Evolutionary conservation across 2,888 invertebrate genomes (phyloP).

Genomic region (Resseliella maxima): DNA sequence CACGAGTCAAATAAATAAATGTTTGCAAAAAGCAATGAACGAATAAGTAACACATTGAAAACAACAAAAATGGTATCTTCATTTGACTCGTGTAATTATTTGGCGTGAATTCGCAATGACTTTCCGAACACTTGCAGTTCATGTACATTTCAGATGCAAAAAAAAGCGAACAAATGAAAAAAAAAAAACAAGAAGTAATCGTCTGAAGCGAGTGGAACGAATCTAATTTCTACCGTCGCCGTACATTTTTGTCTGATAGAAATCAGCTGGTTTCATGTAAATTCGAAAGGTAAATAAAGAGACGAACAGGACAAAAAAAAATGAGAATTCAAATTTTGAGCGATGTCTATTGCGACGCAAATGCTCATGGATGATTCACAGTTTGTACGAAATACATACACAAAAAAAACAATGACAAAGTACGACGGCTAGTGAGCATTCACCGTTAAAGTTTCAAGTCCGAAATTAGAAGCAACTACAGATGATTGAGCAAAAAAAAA

Average conservation of each 20-base stretch:
- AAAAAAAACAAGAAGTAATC: background rate
- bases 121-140: constrained; percentile 4
- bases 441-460: constrained; percentile 14
- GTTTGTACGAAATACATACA: background rate
- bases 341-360: background rate
- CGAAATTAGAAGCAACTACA: constrained; percentile 6
- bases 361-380: constrained; percentile 19
- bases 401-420: background rate
- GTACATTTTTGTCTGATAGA: background rate
- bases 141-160: background rate
- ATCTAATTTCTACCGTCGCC: constrained; percentile 25
- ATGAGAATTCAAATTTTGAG: background rate
- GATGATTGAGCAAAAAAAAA: background rate
- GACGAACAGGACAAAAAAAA: background rate
- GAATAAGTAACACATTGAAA: background rate
- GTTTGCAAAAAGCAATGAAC: constrained; percentile 17
- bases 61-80: background rate
- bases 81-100: background rate
- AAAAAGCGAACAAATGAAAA: background rate
- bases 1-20: background rate
- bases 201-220: constrained; percentile 21
- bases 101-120: constrained; percentile 26
- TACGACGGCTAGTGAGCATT: background rate
- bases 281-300: background rate
- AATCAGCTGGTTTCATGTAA: constrained; percentile 22